Percentiles rank a stretch among this genome's conserved stretches.
phyloP scores from a whole-genome alignment of 2,888 invertebrate genomes.

The Pristionchus japonicus region DNA sequence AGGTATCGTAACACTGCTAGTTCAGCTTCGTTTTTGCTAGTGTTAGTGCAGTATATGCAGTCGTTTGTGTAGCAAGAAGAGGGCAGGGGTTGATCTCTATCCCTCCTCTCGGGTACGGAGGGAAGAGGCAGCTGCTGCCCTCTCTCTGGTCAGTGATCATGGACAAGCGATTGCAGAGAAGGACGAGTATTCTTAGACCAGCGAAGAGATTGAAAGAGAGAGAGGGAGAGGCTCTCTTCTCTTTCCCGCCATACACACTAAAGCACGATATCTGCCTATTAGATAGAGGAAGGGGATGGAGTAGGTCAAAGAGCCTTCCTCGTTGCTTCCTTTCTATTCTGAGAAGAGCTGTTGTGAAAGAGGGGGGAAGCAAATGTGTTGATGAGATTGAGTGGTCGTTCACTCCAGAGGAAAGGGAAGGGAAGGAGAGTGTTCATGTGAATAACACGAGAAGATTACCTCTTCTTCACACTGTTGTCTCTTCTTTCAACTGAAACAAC shows the following conservation, averaged over 20 bases:
- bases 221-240: neutral
- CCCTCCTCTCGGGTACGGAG: neutral
- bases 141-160: conserved; percentile 19
- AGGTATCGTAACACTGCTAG: neutral
- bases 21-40: neutral
- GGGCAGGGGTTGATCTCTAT: neutral
- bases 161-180: neutral
- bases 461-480: neutral
- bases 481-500: neutral
- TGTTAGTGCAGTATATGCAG: no score
- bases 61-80: no score
- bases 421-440: neutral
- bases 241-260: neutral
- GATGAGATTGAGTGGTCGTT: neutral
- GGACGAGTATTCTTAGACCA: conserved; percentile 27
- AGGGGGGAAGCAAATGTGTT: neutral
- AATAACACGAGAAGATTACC: conserved; percentile 5
- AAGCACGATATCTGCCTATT: neutral
- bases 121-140: neutral
- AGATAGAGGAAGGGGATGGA: neutral
- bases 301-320: neutral
- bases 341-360: neutral
- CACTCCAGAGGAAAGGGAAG: neutral
- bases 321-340: neutral
- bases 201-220: neutral